Percentiles rank a stretch among this genome's conserved stretches.
These are phyloP conservation scores for Rhynchonycteris naso DNA, from an alignment of 2,797 vertebrate genomes.

Conservation along the genomic window DNA sequence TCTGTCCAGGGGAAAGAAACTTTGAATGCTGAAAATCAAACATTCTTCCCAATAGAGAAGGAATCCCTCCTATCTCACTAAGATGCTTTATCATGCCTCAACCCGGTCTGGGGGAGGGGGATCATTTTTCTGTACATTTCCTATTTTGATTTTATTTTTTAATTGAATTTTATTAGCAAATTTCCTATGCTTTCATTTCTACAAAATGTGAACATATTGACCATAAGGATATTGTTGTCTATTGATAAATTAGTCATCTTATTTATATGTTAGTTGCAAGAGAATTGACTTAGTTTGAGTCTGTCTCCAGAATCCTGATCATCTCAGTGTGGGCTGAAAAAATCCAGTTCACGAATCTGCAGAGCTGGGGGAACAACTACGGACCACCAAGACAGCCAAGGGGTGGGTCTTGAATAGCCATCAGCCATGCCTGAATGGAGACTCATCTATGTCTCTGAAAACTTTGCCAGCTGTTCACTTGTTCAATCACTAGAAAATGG, in stretches of 20 bases:
- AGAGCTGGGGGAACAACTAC: neutral
- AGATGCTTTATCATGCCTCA: neutral
- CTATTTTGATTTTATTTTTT: neutral
- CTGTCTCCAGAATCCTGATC: neutral
- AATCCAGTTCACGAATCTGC: neutral
- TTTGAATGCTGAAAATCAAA: neutral
- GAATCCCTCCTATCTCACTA: neutral
- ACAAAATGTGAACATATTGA: neutral
- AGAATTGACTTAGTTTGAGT: neutral
- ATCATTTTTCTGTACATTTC: neutral
- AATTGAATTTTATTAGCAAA: neutral
- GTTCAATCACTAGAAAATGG: neutral
- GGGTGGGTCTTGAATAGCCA: neutral
- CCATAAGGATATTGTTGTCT: neutral
- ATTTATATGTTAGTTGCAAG: neutral
- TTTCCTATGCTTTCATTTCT: neutral
- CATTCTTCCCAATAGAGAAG: neutral
- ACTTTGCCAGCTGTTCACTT: neutral
- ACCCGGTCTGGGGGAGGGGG: rapidly evolving
- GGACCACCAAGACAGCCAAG: neutral
- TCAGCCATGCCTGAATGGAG: neutral
- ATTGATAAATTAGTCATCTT: neutral
- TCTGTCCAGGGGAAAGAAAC: neutral
- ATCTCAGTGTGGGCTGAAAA: neutral
- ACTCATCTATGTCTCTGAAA: neutral